Evolutionary conservation across 2,113 vertebrate species (phyloP), one percentile per base, ranked within the genome.

Genomic region (Globicephala melas): DNA sequence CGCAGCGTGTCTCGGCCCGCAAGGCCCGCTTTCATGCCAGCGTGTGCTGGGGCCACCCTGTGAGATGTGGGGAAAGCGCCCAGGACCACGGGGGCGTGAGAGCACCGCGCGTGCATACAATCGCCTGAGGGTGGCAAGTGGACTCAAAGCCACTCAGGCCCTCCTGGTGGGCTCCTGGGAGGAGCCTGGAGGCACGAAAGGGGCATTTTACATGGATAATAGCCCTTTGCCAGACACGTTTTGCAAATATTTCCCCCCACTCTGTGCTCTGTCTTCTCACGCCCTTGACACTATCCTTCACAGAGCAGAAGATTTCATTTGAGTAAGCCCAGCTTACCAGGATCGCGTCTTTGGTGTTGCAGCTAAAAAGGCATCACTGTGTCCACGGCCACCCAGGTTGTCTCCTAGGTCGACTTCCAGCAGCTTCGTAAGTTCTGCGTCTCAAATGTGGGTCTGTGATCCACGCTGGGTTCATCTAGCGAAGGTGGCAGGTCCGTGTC

Each of bases 141-240:
- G 31, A 23, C 3, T 21, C 9, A 23, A 1, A 13, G 25, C 3
- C 2, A 47, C 41, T 33, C 50, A 6, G 23, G 62, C 31, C 41
- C 26, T 15, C 7, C 25, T 4, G 4, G 18, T 9, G 6, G 3
- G 25, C 18, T 28, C 15, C 31, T 0, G 60, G 17, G 20, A 88
- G 38, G 18, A 4, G 17, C 0, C 2, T 11, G 21, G 5, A 20
- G 8, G 31, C 33, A 11, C 0, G 11, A 21, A 5, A 33, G 38
- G 26, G 50, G 26, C 44, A 25, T 23, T 13, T 17, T 21, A 58
- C 55, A 58, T 10, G 60, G 21, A 25, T 44, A 18, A 26, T 15
- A 18, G 73, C 28, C 71, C 73, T 50, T 47, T 2, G 28, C 14
- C 41, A 31, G 73, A 47, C 14, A 6, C 1, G 25, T 8, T 26